These are phyloP conservation scores for Sciurus niger DNA, from an alignment of 2,113 vertebrate genomes.

Conservation along the genomic window DNA sequence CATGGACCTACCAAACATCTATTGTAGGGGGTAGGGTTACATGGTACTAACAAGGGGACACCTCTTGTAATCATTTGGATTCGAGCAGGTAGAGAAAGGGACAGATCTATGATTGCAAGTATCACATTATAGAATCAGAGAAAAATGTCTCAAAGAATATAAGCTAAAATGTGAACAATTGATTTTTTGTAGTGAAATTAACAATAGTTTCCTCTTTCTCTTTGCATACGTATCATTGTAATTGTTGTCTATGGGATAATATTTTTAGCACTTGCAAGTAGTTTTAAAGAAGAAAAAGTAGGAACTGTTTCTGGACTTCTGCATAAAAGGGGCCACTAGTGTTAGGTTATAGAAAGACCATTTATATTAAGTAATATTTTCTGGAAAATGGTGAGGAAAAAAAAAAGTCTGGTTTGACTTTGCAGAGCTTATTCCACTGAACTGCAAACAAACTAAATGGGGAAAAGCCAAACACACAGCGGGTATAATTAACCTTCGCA, in stretches of 20 bases:
- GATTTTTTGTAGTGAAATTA: background rate
- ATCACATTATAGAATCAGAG: background rate
- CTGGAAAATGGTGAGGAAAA: background rate
- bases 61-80: background rate
- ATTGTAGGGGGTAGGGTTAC: background rate
- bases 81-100: background rate
- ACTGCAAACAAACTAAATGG: conserved; percentile 55
- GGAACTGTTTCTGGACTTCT: background rate
- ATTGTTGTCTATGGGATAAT: conserved; percentile 17
- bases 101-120: background rate
- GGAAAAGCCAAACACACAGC: conserved; percentile 37
- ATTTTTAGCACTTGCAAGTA: background rate
- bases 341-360: background rate
- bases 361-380: conserved; percentile 53
- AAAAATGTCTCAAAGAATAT: background rate
- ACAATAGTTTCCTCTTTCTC: conserved; percentile 20
- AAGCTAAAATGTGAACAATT: conserved; percentile 35
- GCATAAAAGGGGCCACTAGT: background rate
- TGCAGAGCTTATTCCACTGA: conserved; percentile 46
- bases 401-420: conserved; percentile 46
- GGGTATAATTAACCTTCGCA: conserved; percentile 44
- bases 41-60: background rate
- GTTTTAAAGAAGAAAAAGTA: conserved; percentile 53
- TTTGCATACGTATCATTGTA: background rate
- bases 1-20: background rate